Evolutionary conservation across 1,140 invertebrate species (phyloP), one percentile per base, ranked within the genome.

Genomic region (Xylocopa sonorina): DNA sequence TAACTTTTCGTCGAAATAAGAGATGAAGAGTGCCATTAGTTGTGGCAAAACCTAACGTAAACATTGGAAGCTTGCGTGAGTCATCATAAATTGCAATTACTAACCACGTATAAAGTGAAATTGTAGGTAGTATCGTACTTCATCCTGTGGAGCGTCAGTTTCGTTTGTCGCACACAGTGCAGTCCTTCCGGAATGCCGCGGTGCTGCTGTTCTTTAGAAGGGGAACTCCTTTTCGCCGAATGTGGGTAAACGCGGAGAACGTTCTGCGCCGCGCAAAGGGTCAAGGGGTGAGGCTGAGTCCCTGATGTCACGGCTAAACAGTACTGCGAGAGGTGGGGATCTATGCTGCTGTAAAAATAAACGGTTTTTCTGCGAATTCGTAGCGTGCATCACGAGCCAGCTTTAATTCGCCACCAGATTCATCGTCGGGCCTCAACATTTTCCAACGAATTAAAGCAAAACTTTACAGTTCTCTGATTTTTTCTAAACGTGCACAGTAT

Each of bases 61-160:
- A n/a, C n/a, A n/a, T n/a, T n/a, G n/a, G n/a, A n/a, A n/a, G n/a
- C n/a, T n/a, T n/a, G n/a, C n/a, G n/a, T n/a, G n/a, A n/a, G n/a
- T n/a, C n/a, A n/a, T n/a, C n/a, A n/a, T n/a, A 27, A 29, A 24
- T 57, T 32, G 29, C 12, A 12, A 51, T 80, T 72, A 89, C 88
- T 80, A 66, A 93, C 92, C 87, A 92, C 90, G 64, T 92, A 93
- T 73, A 93, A 88, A 3, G 92, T 92, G 72, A 93, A 92, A 85
- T 93, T 90, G 87, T 93, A 93, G 21, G 90, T 92, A n/a, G 88
- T 91, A 78, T 93, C 91, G 81, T 92, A 93, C 84, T 90, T 90
- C 84, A 93, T 88, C 67, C 90, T 90, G 78, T 92, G 89, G 57
- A 93, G 89, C 66, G 92, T 93, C 74, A 93, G 82, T 67, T 92